Conservation (phyloP, 2,113 vertebrate genomes). For the Anser cygnoides region DNA sequence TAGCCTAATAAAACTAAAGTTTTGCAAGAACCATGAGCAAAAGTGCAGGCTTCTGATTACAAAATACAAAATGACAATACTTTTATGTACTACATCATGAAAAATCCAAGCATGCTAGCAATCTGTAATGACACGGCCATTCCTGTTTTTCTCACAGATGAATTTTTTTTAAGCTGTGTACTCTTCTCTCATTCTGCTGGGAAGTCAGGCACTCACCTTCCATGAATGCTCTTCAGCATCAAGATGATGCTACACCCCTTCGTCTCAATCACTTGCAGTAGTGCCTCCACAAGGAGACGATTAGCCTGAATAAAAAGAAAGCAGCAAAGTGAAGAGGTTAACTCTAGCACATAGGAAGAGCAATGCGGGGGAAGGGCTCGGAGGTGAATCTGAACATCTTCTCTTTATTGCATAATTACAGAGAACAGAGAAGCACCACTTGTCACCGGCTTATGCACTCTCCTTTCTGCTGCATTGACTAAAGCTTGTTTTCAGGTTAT, state of each 20-base stretch:
- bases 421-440: slow-evolving; percentile 48
- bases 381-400: slow-evolving; percentile 37
- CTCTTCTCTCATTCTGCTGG: slow-evolving; percentile 53
- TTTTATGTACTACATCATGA: background rate
- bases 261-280: slow-evolving; percentile 53
- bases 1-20: background rate
- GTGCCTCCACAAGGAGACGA: slow-evolving; percentile 30
- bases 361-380: background rate
- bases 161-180: slow-evolving; percentile 34
- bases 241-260: slow-evolving; percentile 44
- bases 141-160: slow-evolving; percentile 37
- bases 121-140: slow-evolving; percentile 18
- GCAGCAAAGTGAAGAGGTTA: slow-evolving; percentile 52
- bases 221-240: slow-evolving; percentile 52
- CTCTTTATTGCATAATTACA: slow-evolving; percentile 29
- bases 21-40: background rate
- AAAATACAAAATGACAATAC: background rate
- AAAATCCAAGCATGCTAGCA: slow-evolving; percentile 1
- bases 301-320: slow-evolving; percentile 64
- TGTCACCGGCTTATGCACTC: slow-evolving; percentile 3
- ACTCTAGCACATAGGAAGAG: slow-evolving; percentile 19
- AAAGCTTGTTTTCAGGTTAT: slow-evolving; percentile 28
- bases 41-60: background rate
- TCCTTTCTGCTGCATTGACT: background rate
- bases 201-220: slow-evolving; percentile 59